Conservation (phyloP, 2,797 vertebrate genomes). For the Sus cebifrons region DNA sequence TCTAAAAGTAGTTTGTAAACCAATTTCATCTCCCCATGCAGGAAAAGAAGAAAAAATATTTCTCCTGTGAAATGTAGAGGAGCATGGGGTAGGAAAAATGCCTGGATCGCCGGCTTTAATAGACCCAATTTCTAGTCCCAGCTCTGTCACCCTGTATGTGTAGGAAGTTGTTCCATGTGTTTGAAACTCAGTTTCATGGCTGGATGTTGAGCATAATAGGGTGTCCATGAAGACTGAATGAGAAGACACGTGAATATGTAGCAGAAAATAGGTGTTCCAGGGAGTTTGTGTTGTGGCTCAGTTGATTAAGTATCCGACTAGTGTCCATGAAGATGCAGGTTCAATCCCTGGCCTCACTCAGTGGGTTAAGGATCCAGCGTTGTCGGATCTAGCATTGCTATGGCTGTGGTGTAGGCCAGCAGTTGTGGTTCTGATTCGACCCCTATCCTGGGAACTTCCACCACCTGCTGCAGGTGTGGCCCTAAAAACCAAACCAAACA, state of each 20-base stretch:
- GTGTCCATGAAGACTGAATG: background rate
- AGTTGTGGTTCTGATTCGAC: too few relatives aligned
- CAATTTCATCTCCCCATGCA: background rate
- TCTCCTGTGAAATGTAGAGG: background rate
- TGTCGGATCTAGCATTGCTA: too few relatives aligned
- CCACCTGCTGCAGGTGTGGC: too few relatives aligned
- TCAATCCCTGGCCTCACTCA: too few relatives aligned
- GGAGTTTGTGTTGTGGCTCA: background rate
- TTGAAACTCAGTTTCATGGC: background rate
- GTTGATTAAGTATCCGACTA: too few relatives aligned
- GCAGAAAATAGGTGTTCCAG: background rate
- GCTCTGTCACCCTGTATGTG: background rate
- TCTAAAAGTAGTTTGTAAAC: slow-evolving; percentile 36
- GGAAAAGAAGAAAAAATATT: slow-evolving; percentile 51
- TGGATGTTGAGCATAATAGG: background rate
- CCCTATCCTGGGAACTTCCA: too few relatives aligned
- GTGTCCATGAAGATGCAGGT: too few relatives aligned
- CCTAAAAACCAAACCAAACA: too few relatives aligned
- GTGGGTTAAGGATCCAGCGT: too few relatives aligned
- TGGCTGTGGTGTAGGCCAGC: too few relatives aligned
- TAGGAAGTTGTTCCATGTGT: background rate
- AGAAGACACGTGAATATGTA: background rate
- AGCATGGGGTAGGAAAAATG: background rate
- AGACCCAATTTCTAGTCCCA: too few relatives aligned
- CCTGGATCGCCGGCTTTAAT: background rate